Evolutionary conservation across 2,888 invertebrate species (phyloP).

Genomic region (Oligia strigilis): DNA sequence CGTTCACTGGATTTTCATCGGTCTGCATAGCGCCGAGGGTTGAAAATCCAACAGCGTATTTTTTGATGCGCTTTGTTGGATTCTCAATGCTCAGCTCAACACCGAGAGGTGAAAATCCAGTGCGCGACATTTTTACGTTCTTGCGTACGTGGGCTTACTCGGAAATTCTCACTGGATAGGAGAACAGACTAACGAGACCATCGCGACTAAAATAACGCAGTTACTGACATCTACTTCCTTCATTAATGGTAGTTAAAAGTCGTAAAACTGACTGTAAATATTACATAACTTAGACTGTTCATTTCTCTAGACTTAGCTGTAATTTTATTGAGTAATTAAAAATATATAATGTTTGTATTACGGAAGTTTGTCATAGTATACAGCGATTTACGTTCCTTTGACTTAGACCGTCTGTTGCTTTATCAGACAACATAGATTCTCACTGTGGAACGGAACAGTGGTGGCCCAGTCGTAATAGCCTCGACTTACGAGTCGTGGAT

Average conservation of each 20-base stretch:
- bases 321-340: constrained; percentile 31
- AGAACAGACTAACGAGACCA: constrained; percentile 7
- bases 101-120: no score
- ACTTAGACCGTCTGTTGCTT: background rate
- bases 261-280: background rate
- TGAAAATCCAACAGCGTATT: no score
- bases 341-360: constrained; percentile 10
- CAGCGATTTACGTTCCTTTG: background rate
- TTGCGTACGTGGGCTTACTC: background rate
- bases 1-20: no score
- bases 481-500: background rate
- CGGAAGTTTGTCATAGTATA: background rate
- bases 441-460: background rate
- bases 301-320: constrained; percentile 21
- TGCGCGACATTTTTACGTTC: no score
- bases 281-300: constrained; percentile 9
- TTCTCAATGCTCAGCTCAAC: no score
- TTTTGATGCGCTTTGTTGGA: no score
- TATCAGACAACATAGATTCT: background rate
- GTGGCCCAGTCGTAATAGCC: background rate
- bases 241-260: constrained; percentile 22
- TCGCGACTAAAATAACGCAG: constrained; percentile 3
- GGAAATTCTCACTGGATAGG: constrained; percentile 18
- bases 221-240: constrained; percentile 34
- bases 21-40: no score